Evolutionary conservation across 2,113 vertebrate genomes (phyloP), one percentile per base, ranked within the genome.

Genomic region (Empidonax alnorum): DNA sequence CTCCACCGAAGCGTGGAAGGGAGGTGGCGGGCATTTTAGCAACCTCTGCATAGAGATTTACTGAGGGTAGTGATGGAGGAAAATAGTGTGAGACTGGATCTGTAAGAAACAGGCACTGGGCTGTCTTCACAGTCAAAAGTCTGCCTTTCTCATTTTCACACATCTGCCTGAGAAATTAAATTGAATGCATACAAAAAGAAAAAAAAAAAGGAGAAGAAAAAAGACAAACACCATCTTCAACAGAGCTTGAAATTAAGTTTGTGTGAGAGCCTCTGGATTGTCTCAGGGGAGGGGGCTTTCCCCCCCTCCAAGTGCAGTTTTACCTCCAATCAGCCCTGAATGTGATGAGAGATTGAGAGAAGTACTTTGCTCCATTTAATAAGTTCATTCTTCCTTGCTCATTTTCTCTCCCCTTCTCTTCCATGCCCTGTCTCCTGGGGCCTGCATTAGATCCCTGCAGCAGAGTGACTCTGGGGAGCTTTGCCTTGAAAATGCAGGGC

Each of bases 161-260:
- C 1, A 7, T 33, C 86, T 79, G 92, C 71, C 77, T 65, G 75
- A 92, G 93, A 97, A 97, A 97, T 94, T 94, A 97, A 94, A 95
- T 94, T n/a, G 85, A 89, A 89, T 83, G 90, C 82, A 46, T 93
- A 21, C 14, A 4, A 68, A 47, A 68, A 52, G 52, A 68, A 52
- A 55, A 53, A 59, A 52, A 55, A 65, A 52, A 55, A 53, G 59
- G 65, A 74, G 42, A 50, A 53, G 59, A 69, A 74, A 47, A 82
- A 75, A 53, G 75, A 61, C 66, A 94, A 96, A 89, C 62, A 58
- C 77, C 33, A 23, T 95, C 93, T 96, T 94, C 96, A 97, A 37
- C 79, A 63, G 94, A 97, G 94, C 97, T 96, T 97, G 97, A 97
- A 97, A 97, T 97, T 97, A 97, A 95, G 88, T 94, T 97, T 96